A percentile compares a stretch with the other conserved stretches of the same genome.
Evolutionary conservation across 2,113 vertebrate species (phyloP).

Genomic region (Perca schrenkii): DNA sequence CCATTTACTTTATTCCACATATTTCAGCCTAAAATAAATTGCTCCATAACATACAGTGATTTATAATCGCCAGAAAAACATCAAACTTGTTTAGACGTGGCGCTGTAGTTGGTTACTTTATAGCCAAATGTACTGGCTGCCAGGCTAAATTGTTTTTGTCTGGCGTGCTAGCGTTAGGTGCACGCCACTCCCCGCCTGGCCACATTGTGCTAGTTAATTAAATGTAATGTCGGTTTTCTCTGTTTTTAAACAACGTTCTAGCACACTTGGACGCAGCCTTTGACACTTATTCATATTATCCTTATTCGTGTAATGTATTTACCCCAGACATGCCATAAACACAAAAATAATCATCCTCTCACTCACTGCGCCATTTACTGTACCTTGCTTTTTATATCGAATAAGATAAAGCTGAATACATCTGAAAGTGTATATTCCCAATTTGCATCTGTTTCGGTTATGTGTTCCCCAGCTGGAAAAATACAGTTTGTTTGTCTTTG

Average conservation of each 20-base stretch:
- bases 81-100: slow-evolving; percentile 26
- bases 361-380: slow-evolving; percentile 1
- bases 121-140: neutral
- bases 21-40: neutral
- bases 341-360: neutral
- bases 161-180: slow-evolving; percentile 44
- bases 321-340: slow-evolving; percentile 3
- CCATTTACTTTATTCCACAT: no score
- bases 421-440: neutral
- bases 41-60: accelerated
- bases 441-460: neutral
- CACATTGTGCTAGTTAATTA: slow-evolving; percentile 27
- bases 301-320: neutral
- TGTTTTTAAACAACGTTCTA: neutral
- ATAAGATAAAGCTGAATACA: accelerated
- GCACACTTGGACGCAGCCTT: neutral
- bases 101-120: neutral
- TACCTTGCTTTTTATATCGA: neutral
- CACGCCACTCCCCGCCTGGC: slow-evolving; percentile 71
- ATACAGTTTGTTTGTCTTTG: neutral
- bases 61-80: neutral
- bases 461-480: neutral
- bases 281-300: neutral
- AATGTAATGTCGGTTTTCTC: neutral
- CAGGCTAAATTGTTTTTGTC: slow-evolving; percentile 66